Evolutionary conservation across 2,888 invertebrate genomes (phyloP), one percentile per base, ranked within the genome.

Genomic region (Tinea pellionella): DNA sequence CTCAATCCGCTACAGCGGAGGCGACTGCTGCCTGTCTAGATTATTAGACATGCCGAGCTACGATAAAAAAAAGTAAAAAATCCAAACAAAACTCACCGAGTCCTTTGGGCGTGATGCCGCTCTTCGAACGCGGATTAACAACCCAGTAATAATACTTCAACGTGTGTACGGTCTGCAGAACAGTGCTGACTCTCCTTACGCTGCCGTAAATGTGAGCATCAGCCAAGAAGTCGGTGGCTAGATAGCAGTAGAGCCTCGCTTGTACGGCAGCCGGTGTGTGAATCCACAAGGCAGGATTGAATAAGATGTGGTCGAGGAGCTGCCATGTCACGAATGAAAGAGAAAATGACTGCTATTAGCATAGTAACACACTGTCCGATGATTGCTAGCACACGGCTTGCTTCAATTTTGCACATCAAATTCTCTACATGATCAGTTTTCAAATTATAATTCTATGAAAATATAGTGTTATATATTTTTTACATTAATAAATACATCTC

Each of bases 61-160:
- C n/a, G n/a, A n/a, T n/a, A n/a, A n/a, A n/a, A n/a, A n/a, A n/a
- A n/a, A n/a, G n/a, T n/a, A n/a, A n/a, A n/a, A n/a, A n/a, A n/a
- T n/a, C n/a, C n/a, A n/a, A n/a, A 3, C 13, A 1, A 13, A 51
- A 84, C 92, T 89, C 79, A 97, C 98, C 97, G 67, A 96, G 86
- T 70, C 97, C 98, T 85, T 98, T 98, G 18, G 98, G 97, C 62
- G 93, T 93, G 72, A 98, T 97, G 60, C 97, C 97, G 81, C 97
- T 98, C 83, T 97, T 96, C 65, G 95, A 92, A 65, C 95, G 90
- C 0, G 99, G 99, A 89, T 97, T 97, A 62, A 95, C 94, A 55
- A 99, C 96, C 99, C 99, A 99, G 80, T 99, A 99, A 87, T 99
- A 99, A 81, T 97, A 98, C 88, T 99, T 99, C 64, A 99, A 90